Evolutionary conservation across 2,113 vertebrate genomes (phyloP).

Genomic region (Strix aluco): DNA sequence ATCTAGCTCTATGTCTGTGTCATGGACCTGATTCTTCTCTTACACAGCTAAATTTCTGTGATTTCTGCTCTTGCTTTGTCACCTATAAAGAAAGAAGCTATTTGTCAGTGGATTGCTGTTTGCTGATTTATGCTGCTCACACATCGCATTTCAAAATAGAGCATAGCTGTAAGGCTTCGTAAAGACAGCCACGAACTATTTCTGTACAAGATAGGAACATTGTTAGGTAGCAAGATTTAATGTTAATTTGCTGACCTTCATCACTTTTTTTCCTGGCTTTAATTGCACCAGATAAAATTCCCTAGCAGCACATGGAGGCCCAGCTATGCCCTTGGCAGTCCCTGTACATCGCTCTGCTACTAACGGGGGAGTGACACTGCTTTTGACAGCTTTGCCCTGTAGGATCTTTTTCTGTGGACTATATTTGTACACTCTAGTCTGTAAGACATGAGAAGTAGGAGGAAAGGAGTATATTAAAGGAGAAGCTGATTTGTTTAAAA

Average conservation of each 20-base stretch:
- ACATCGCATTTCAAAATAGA: not conserved
- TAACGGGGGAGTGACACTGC: not conserved
- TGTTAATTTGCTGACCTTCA: not conserved
- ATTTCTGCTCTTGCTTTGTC: not conserved
- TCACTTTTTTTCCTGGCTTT: not conserved
- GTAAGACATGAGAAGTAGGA: not conserved
- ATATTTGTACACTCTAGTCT: constrained; percentile 3
- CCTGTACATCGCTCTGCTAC: not conserved
- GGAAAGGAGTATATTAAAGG: not conserved
- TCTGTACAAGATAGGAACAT: not conserved
- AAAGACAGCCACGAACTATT: not conserved
- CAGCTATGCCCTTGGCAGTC: constrained; percentile 20
- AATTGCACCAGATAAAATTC: not conserved
- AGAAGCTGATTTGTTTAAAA: not conserved
- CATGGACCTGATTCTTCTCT: not conserved
- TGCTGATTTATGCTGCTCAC: not conserved
- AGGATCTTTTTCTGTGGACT: constrained; percentile 6
- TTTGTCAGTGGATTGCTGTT: not conserved
- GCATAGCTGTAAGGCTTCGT: not conserved
- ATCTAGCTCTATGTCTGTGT: not conserved
- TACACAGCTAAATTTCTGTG: not conserved
- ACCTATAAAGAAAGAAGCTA: not conserved
- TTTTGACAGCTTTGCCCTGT: constrained; percentile 55
- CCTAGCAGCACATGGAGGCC: not conserved
- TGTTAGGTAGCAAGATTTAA: not conserved